Evolutionary conservation across 1,140 invertebrate species (phyloP).

Genomic region (Ceratosolen solmsi): DNA sequence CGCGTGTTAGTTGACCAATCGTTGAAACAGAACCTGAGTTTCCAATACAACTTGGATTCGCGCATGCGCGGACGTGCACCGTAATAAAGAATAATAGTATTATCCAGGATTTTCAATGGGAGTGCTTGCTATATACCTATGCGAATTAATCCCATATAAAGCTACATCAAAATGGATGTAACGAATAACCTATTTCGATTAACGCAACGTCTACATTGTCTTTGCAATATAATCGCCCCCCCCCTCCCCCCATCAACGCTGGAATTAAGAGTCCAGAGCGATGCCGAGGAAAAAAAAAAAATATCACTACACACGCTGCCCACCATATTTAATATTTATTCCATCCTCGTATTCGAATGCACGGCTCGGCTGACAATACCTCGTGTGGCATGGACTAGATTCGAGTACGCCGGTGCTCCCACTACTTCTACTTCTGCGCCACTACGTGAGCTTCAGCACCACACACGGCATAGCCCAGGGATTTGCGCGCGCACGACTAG

Average conservation of each 20-base stretch:
- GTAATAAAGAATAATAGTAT: background rate
- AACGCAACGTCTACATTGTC: too few relatives aligned
- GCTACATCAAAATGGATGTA: too few relatives aligned
- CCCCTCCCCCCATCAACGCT: too few relatives aligned
- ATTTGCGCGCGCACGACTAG: constrained; percentile 40
- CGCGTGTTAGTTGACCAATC: background rate
- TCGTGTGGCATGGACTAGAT: constrained; percentile 51
- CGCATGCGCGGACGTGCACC: background rate
- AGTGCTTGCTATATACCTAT: too few relatives aligned
- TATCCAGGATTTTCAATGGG: background rate
- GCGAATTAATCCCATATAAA: too few relatives aligned
- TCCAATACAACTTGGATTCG: background rate
- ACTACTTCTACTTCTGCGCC: constrained; percentile 13
- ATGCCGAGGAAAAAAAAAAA: too few relatives aligned
- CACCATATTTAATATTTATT: too few relatives aligned
- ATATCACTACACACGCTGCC: too few relatives aligned
- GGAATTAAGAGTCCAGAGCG: too few relatives aligned
- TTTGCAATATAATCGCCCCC: too few relatives aligned
- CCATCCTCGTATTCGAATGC: background rate
- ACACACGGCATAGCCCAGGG: background rate
- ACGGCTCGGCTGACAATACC: background rate
- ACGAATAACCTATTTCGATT: too few relatives aligned
- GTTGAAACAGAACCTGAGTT: background rate
- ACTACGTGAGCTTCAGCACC: background rate
- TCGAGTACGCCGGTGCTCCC: constrained; percentile 40